A percentile compares a stretch with the other conserved stretches of the same genome.
Conservation (phyloP, 2,888 invertebrate species). For the Mesoligia furuncula region DNA sequence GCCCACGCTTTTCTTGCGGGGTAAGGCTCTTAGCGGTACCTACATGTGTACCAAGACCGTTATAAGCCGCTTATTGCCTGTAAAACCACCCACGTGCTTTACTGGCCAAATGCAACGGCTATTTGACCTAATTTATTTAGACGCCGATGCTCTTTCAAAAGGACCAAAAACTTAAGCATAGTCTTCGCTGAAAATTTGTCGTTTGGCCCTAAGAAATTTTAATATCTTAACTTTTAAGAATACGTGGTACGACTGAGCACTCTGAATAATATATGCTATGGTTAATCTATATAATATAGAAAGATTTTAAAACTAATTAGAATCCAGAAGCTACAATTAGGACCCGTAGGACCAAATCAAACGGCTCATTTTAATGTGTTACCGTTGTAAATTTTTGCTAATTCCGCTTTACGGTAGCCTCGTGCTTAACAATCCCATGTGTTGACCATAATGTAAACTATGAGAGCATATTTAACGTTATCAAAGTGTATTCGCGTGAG, state of each 20-base stretch:
- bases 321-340: not conserved
- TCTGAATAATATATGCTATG: not conserved
- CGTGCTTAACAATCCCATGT: constrained; percentile 26
- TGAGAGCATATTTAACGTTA: constrained; percentile 46
- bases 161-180: not conserved
- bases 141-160: not conserved
- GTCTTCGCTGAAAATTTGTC: not conserved
- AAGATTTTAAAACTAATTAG: not conserved
- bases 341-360: not conserved
- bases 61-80: constrained; percentile 51
- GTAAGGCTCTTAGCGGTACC: constrained; percentile 57
- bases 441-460: constrained; percentile 28
- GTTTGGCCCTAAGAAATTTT: not conserved
- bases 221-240: not conserved
- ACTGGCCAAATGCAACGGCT: constrained; percentile 38
- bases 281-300: not conserved
- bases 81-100: constrained; percentile 51
- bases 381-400: not conserved
- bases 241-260: not conserved
- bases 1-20: constrained; percentile 42
- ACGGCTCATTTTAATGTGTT: not conserved
- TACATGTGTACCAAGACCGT: constrained; percentile 39
- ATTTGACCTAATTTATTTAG: constrained; percentile 28
- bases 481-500: constrained; percentile 50
- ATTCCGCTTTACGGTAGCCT: not conserved